Conservation (phyloP, 1,140 invertebrate species). For the Aplysia californica region DNA sequence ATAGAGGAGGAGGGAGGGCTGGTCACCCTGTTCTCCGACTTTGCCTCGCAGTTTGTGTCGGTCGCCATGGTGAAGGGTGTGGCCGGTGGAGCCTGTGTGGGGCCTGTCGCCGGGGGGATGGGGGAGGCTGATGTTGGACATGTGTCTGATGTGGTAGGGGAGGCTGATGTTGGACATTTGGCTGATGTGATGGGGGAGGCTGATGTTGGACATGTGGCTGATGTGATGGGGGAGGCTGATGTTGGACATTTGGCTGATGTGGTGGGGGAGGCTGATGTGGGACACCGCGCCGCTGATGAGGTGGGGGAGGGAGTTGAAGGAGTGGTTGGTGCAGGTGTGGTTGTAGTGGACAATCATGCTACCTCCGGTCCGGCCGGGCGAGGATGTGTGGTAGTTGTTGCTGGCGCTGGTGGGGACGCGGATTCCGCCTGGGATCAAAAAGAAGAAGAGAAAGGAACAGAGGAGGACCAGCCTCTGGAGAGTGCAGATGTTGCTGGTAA, state of each 20-base stretch:
- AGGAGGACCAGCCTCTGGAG: not conserved
- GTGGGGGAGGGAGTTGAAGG: not conserved
- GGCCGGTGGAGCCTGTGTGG: not conserved
- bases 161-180: not conserved
- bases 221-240: not conserved
- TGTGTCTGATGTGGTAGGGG: too few relatives aligned
- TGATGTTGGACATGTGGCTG: too few relatives aligned
- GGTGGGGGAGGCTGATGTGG: not conserved
- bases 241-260: not conserved
- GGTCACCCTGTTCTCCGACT: conserved; percentile 7
- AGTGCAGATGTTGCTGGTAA: not conserved
- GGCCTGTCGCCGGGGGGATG: too few relatives aligned
- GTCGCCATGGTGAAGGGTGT: conserved; percentile 12
- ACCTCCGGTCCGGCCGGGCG: not conserved
- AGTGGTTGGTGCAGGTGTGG: not conserved
- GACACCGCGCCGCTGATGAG: too few relatives aligned
- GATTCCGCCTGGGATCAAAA: not conserved
- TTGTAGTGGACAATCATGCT: not conserved
- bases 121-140: not conserved
- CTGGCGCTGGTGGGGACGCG: not conserved
- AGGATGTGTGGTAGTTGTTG: not conserved
- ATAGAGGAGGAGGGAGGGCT: conserved; percentile 54
- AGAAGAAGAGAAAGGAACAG: not conserved
- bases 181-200: not conserved
- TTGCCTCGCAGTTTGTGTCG: conserved; percentile 17